Conservation (phyloP, 2,797 vertebrate species). For the Intellagama lesueurii region DNA sequence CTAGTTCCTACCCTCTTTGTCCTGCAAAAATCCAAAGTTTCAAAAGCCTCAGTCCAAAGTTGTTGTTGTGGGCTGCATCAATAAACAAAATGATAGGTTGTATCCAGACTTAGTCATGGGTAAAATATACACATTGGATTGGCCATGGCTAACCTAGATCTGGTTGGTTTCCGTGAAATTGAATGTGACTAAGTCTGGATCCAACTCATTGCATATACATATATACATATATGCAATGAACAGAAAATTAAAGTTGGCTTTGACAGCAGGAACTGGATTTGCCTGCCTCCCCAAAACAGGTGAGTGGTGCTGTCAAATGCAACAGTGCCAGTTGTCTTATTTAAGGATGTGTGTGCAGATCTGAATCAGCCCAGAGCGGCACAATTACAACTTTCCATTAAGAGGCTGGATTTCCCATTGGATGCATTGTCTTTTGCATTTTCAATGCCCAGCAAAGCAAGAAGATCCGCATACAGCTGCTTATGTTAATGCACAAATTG, state of each 20-base stretch:
- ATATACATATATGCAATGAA: not conserved
- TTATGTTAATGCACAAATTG: too few species aligned
- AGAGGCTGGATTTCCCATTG: not conserved
- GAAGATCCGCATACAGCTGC: too few species aligned
- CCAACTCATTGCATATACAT: not conserved
- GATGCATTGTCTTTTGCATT: not conserved
- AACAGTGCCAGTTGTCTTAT: not conserved
- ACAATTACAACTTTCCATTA: not conserved
- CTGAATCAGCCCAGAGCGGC: not conserved
- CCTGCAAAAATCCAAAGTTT: not conserved
- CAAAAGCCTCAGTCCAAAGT: not conserved
- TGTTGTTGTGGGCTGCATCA: not conserved
- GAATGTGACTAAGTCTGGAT: not conserved
- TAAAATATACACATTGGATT: not conserved
- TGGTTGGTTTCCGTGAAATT: not conserved
- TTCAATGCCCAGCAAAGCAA: not conserved
- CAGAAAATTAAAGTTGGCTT: not conserved
- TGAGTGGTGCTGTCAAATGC: not conserved
- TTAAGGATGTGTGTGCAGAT: not conserved
- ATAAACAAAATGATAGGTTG: not conserved
- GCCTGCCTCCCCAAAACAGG: not conserved
- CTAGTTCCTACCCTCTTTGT: not conserved
- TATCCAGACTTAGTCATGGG: not conserved
- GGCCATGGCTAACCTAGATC: not conserved
- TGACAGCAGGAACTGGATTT: not conserved